These are phyloP conservation scores for Yponomeuta plumbellus DNA, from an alignment of 2,888 invertebrate species.

Conservation along the genomic window DNA sequence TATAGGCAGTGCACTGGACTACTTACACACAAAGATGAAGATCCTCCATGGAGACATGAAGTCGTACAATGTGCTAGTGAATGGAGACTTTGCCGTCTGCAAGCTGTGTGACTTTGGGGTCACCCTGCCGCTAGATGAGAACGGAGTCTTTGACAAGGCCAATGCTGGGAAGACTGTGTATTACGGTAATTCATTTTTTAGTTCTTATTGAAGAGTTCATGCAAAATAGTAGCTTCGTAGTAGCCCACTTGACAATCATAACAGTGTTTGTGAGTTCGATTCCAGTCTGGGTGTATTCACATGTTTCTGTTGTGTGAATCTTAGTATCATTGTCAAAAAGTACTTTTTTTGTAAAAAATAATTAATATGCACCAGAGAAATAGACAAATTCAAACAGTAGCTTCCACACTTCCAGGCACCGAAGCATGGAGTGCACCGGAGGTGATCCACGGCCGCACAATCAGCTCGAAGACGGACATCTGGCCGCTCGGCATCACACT, in stretches of 20 bases:
- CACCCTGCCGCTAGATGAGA: slow-evolving; percentile 81
- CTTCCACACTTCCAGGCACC: slow-evolving; percentile 73
- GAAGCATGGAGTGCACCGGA: slow-evolving; percentile 89
- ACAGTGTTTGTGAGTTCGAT: too few species aligned
- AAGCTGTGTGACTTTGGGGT: slow-evolving; percentile 93
- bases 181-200: slow-evolving; percentile 58
- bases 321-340: too few species aligned
- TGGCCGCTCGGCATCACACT: slow-evolving; percentile 87
- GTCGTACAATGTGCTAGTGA: slow-evolving; percentile 87
- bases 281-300: too few species aligned
- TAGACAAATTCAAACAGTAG: background rate
- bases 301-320: too few species aligned
- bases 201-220: background rate
- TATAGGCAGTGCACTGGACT: slow-evolving; percentile 83
- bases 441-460: slow-evolving; percentile 76
- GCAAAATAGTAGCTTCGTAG: too few species aligned
- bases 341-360: too few species aligned
- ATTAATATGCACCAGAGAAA: too few species aligned
- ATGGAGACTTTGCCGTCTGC: slow-evolving; percentile 83
- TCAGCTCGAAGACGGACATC: slow-evolving; percentile 85
- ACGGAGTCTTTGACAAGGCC: slow-evolving; percentile 77
- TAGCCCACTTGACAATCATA: too few species aligned
- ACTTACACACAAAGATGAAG: slow-evolving; percentile 83
- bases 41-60: slow-evolving; percentile 90
- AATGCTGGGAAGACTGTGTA: slow-evolving; percentile 74